Base-by-base conservation (phyloP, 2,888 invertebrate genomes). In the Cosmia trapezina region DNA sequence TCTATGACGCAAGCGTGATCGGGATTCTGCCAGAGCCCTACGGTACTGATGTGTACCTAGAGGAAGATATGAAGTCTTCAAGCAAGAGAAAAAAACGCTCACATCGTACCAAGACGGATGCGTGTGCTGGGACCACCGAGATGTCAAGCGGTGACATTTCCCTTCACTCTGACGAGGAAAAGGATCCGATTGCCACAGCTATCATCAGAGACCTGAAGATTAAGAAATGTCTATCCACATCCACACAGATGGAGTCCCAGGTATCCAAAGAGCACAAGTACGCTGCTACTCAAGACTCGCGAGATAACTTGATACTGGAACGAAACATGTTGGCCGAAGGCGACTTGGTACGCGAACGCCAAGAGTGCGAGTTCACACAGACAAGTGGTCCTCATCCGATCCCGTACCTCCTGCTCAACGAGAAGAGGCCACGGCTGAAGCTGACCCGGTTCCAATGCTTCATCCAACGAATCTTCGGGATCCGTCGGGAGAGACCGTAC, bases 1-100 rank as follows among this genome's bases (percentile, higher is more conserved):
- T 96, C 5, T 95, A 95, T 72, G 96, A 96, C 60, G 95, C 95
- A 0, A 95, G 93, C 66, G 92, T 95, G 0, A 94, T 95, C 1
- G 92, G 91, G 0, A 91, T 94, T 3, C 83, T 95, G 12, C 94
- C 94, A 0, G 93, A 93, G 53, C 79, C 89, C 0, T 88, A 79
- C 28, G 70, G 69, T 0, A 76, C 83, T 17, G 76, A 84, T 0
- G 76, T 54, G 0, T 78, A 62, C 17, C 37, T 81, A n/a, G 84
- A 86, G 4, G 86, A 89, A 9, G 86, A 87, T 8, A 73, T 73
- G 2, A 83, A 75, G 57, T 74, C 62, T 4, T 84, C 80, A 41
- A 89, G 80, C 19, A 81, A 87, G 19, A 77, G 87, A 28, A 89
- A 91, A 65, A 92, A 91, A 64, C 89, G 95, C 4, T 94, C 94